Evolutionary conservation across 2,797 vertebrate species (phyloP), one percentile per base, ranked within the genome.

Genomic region (Sandelia bainsii): DNA sequence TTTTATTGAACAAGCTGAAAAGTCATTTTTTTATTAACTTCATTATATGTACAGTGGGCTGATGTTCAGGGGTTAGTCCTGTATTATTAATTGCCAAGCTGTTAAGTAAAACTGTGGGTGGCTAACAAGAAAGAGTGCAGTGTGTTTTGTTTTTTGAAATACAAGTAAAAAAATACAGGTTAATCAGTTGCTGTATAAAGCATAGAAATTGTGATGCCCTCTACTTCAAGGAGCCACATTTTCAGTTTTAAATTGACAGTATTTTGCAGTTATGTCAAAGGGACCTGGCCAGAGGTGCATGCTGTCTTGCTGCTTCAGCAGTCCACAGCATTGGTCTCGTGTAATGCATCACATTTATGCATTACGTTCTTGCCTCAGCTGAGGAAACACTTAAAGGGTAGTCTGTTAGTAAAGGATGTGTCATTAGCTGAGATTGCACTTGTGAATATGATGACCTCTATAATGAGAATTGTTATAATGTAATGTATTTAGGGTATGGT

Each of bases 271-370:
- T 64, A 50, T 82, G 77, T 77, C 49, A 39, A 54, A 66, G 61
- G 53, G 49, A 74, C 64, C 23, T 56, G 69, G 56, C 69, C 72
- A 67, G 66, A 74, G 73, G 74, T 77, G 64, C 37, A 25, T 13
- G 40, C 45, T 46, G 60, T 80, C 68, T 62, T 84, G 85, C 75
- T 88, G 85, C 42, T 70, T 87, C 83, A 87, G 86, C 84, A 77
- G 52, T 79, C 64, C 50, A 59, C 54, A 67, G 19, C 48, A 23
- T 62, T 62, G 74, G 50, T 62, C 37, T 8, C 39, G 14, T 45
- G 48, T 81, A 83, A 84, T 81, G 82, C 73, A 60, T 81, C 79
- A 75, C 75, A 75, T 85, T 81, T 80, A 89, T 90, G 79, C 77
- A 72, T 73, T 68, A 13, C 12, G 2, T 57, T 74, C 75, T 59